Evolutionary conservation across 2,113 vertebrate species (phyloP), one percentile per base, ranked within the genome.

Genomic region (Pseudopodoces humilis): DNA sequence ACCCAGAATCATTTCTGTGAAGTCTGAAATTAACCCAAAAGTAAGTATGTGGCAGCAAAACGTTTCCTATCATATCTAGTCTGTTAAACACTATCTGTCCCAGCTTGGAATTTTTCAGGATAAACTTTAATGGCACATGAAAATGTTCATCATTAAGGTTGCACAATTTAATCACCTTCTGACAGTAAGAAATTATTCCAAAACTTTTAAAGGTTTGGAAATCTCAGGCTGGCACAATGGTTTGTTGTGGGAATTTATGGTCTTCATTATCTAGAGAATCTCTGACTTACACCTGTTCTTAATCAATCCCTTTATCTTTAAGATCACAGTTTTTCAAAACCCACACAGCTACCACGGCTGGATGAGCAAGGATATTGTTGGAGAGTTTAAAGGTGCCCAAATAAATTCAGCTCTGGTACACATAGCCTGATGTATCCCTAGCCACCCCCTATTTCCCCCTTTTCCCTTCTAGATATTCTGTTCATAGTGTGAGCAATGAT

Each of bases 341-440:
- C 6, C 1, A 2, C 0, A 0, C 41, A 50, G 15, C 11, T 88
- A n/a, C 7, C 10, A 72, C 0, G 1, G n/a, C 14, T 69, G 35
- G 52, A 53, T 53, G 31, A 83, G 72, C 13, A 68, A 65, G 4
- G 18, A 17, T 74, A 43, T 28, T 41, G 22, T n/a, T 87, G 37
- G 3, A 28, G 14, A 85, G 7, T 50, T 82, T 75, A 46, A 84
- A 65, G 9, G 10, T 35, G 33, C 5, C 70, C 74, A 83, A 15
- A n/a, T 53, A 72, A 76, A 90, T 69, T 62, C 3, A 67, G 11
- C 6, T 56, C 13, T n/a, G 15, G 15, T 28, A 28, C 16, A 49
- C 18, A 72, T 64, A n/a, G 35, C 16, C 24, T 56, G 27, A 49
- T 52, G 35, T 2, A 89, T 23, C 5, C 24, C 52, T 62, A 83